These are phyloP conservation scores for Eupeodes corollae DNA, from an alignment of 1,140 invertebrate genomes.

Conservation along the genomic window DNA sequence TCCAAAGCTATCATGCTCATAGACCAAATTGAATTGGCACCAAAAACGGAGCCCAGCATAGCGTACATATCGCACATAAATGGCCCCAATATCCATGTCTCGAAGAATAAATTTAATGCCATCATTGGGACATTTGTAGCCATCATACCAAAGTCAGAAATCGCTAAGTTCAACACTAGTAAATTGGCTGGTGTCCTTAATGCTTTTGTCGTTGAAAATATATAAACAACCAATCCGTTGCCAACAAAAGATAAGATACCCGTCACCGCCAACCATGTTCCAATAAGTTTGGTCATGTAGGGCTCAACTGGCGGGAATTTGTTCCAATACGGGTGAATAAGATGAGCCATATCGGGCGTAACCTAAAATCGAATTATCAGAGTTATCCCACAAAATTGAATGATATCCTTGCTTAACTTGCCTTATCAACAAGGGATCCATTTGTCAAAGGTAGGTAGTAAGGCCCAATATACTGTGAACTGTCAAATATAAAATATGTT, in stretches of 20 bases:
- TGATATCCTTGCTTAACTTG: neutral
- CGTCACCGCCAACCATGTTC: neutral
- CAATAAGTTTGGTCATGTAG: conserved; percentile 40
- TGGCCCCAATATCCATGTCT: conserved; percentile 69
- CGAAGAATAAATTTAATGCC: conserved; percentile 69
- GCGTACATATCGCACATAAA: conserved; percentile 67
- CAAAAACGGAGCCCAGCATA: conserved; percentile 61
- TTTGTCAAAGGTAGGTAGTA: conserved; percentile 32
- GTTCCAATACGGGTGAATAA: conserved; percentile 54
- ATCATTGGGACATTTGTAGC: conserved; percentile 62
- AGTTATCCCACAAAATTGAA: no score
- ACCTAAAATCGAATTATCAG: conserved; percentile 47
- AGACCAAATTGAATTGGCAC: conserved; percentile 66
- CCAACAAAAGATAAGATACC: conserved; percentile 35
- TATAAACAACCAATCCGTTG: conserved; percentile 45
- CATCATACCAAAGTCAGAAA: conserved; percentile 71
- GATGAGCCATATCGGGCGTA: conserved; percentile 50
- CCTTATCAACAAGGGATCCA: conserved; percentile 34
- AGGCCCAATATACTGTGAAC: conserved; percentile 14
- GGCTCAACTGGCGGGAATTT: conserved; percentile 61
- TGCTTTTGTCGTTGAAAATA: conserved; percentile 43
- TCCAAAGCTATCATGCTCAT: conserved; percentile 71
- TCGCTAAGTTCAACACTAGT: conserved; percentile 42
- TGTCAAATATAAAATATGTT: no score
- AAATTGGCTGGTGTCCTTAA: conserved; percentile 42